These are phyloP conservation scores for Lamellibrachia columna DNA, from an alignment of 2,888 invertebrate species.

Conservation along the genomic window DNA sequence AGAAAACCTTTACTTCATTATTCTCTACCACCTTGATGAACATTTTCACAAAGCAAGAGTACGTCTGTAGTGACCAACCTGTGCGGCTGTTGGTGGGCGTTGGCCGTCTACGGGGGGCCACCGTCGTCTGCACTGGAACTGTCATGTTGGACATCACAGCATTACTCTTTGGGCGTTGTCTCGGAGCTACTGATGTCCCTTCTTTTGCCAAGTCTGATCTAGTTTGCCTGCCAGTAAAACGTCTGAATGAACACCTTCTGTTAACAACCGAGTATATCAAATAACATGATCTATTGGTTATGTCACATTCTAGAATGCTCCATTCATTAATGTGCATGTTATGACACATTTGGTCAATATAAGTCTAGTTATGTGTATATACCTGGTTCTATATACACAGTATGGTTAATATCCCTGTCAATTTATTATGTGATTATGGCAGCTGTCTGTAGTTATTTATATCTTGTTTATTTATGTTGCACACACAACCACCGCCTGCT, in stretches of 20 bases:
- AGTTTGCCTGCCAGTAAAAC: neutral
- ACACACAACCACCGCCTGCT: too few species aligned
- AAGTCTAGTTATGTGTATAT: too few species aligned
- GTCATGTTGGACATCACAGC: slow-evolving; percentile 42
- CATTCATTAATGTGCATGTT: neutral
- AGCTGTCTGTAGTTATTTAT: too few species aligned
- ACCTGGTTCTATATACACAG: too few species aligned
- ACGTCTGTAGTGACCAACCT: slow-evolving; percentile 36
- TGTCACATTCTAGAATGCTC: neutral
- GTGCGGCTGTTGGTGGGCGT: slow-evolving; percentile 44
- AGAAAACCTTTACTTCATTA: too few species aligned
- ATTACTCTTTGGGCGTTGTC: slow-evolving; percentile 36
- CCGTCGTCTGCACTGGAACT: slow-evolving; percentile 60
- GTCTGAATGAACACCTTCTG: neutral
- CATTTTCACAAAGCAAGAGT: too few species aligned
- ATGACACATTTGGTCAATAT: too few species aligned
- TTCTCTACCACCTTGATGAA: too few species aligned
- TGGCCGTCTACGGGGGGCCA: slow-evolving; percentile 55
- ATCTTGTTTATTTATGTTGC: too few species aligned
- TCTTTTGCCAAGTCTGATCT: neutral
- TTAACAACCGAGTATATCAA: neutral
- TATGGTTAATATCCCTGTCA: too few species aligned
- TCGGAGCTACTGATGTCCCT: slow-evolving; percentile 31
- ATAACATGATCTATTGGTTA: too few species aligned
- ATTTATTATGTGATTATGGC: too few species aligned